Evolutionary conservation across 2,888 invertebrate genomes (phyloP), one percentile per base, ranked within the genome.

Genomic region (Scaptomyza tumidula): DNA sequence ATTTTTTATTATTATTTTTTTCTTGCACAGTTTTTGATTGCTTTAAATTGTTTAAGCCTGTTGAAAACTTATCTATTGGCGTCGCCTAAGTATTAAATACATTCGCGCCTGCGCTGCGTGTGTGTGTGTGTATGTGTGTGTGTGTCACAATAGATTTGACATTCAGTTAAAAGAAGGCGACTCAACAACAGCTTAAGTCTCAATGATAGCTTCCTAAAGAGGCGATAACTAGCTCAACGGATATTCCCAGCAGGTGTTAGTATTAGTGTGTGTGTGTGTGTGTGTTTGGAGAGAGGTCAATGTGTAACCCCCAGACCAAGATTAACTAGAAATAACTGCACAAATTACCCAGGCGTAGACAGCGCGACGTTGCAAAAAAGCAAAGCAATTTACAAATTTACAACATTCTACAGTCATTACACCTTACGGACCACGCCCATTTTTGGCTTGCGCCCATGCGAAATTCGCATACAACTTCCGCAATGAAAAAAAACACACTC

Each of bases 341-440:
- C 80, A 86, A 83, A 79, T 86, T 88, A 79, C 66, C 75, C 69
- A 56, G 66, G 65, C 65, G 80, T 60, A 82, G 82, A 86, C 80
- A 79, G 64, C 39, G 37, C 33, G 39, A 48, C 29, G 41, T 14
- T 43, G 60, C 72, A 76, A 67, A 80, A 80, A 86, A 64, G 56
- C 54, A 69, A 73, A 77, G 83, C 68, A 86, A 84, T 84, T 84
- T 88, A 56, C 75, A 76, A 84, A 84, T 88, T 83, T 84, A 84
- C 83, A 88, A 88, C 83, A 88, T 88, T 84, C 83, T 72, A 77
- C 72, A 86, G 75, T 80, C 87, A 84, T 84, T 84, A 88, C 88
- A 88, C 84, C 86, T 86, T 73, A 82, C 83, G 73, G 76, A 9
- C 33, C 83, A 86, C 80, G 84, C 82, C 86, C 62, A 50, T 9